These are phyloP conservation scores for Pseudococcus viburni DNA, from an alignment of 2,888 invertebrate species.

Conservation along the genomic window DNA sequence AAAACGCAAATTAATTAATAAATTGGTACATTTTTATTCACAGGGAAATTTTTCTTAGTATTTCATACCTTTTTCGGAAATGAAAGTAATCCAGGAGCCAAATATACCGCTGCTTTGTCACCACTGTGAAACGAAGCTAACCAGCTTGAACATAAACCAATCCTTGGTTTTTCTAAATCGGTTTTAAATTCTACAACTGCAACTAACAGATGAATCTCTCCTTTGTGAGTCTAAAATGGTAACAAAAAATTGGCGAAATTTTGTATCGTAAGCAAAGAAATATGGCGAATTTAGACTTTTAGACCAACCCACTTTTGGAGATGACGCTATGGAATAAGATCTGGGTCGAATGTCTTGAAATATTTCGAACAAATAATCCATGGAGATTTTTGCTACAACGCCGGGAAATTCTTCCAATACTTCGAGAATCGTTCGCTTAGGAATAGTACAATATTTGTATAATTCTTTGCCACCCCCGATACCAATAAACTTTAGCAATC, in stretches of 20 bases:
- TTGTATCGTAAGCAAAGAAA: too few species aligned
- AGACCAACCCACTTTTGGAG: constrained; percentile 70
- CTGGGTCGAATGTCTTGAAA: constrained; percentile 76
- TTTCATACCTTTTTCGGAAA: constrained; percentile 76
- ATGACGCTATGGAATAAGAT: constrained; percentile 84
- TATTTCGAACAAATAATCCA: constrained; percentile 76
- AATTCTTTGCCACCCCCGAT: constrained; percentile 91
- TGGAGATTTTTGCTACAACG: constrained; percentile 78
- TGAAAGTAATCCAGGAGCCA: constrained; percentile 85
- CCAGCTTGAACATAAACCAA: constrained; percentile 96
- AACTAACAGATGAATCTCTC: constrained; percentile 85
- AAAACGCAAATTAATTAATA: background rate
- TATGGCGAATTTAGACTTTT: background rate
- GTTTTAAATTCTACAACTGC: constrained; percentile 93
- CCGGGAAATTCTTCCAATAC: constrained; percentile 92
- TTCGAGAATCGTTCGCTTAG: constrained; percentile 89
- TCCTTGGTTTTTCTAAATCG: constrained; percentile 81
- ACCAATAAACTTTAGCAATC: constrained; percentile 82
- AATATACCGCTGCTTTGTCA: constrained; percentile 77
- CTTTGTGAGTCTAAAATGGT: constrained; percentile 65
- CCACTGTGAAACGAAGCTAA: constrained; percentile 78
- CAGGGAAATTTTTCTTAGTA: background rate
- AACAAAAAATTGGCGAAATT: background rate
- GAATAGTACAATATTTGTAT: constrained; percentile 89
- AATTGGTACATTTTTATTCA: background rate